Conservation (phyloP, 2,113 vertebrate genomes). For the Sitta europaea region DNA sequence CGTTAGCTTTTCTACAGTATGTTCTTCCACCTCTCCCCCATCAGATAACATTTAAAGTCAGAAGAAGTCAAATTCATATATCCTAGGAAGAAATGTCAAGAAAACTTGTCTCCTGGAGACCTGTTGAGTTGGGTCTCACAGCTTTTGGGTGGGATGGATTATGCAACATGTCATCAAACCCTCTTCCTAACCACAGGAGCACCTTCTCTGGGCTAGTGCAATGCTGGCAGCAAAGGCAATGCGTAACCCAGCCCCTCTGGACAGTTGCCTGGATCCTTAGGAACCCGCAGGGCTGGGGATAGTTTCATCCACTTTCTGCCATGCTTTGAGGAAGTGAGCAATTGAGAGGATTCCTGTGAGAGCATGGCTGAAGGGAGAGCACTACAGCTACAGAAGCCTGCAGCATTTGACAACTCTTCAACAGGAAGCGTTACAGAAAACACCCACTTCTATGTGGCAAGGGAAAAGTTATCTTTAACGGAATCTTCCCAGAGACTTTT, state of each 20-base stretch:
- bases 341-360: neutral
- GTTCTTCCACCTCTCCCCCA: neutral
- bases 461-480: neutral
- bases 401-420: neutral
- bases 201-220: neutral
- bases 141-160: neutral
- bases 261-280: neutral
- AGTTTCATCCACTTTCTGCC: neutral
- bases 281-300: fast-evolving
- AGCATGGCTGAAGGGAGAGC: neutral
- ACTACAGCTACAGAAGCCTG: neutral
- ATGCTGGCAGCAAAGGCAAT: neutral
- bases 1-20: neutral
- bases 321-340: neutral
- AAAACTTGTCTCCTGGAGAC: neutral
- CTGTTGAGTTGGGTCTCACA: neutral
- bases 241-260: neutral
- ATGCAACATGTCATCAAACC: neutral
- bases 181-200: neutral
- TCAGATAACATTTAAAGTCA: neutral
- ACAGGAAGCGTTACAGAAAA: neutral
- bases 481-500: neutral
- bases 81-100: neutral
- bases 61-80: neutral
- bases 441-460: neutral